phyloP scores from a whole-genome alignment of 2,113 vertebrate genomes.

The Ochotona princeps region DNA sequence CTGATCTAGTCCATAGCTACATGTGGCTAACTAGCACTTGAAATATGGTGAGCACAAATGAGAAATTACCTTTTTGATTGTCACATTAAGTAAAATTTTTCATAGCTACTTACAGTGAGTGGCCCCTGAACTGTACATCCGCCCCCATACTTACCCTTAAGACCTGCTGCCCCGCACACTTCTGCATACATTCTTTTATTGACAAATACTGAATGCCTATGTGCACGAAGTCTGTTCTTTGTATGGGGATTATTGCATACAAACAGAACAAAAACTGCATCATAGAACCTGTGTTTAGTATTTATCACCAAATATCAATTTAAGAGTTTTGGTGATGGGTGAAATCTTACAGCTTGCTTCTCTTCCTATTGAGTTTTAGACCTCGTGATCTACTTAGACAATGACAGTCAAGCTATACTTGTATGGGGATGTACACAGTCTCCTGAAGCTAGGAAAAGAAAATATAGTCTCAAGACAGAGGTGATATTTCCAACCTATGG shows the following conservation, averaged over 20 bases:
- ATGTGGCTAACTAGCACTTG: background rate
- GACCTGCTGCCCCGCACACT: background rate
- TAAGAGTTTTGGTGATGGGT: background rate
- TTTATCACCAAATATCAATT: background rate
- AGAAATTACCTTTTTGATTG: background rate
- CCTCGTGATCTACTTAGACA: background rate
- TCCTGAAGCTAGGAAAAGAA: background rate
- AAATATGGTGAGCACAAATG: background rate
- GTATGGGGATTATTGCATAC: background rate
- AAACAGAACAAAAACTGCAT: background rate
- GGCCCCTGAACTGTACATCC: background rate
- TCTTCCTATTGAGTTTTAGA: background rate
- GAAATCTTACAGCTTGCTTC: background rate
- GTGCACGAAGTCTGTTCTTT: background rate
- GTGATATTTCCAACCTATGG: background rate
- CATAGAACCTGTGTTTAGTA: background rate
- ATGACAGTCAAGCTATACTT: background rate
- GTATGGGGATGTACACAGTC: background rate
- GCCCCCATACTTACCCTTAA: no score
- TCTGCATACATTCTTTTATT: background rate
- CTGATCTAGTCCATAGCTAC: background rate
- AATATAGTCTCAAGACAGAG: background rate
- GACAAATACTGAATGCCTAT: background rate
- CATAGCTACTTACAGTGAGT: background rate
- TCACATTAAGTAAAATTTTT: slow-evolving; percentile 1